These are phyloP conservation scores for Tyto alba DNA, from an alignment of 2,113 vertebrate species.

Conservation along the genomic window DNA sequence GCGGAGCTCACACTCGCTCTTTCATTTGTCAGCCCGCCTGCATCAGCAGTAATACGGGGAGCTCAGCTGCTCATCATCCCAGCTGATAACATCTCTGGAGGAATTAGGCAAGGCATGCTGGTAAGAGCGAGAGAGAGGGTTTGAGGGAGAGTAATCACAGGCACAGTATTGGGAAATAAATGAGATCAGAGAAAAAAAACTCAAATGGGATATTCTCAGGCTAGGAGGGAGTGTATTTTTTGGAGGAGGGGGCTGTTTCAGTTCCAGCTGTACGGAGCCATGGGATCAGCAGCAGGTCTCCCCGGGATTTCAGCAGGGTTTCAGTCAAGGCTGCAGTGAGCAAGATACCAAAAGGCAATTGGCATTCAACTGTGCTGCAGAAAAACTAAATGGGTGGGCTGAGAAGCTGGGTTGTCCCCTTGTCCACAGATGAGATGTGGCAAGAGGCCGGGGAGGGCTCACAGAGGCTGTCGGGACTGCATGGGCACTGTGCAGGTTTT, in stretches of 20 bases:
- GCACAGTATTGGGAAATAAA: slow-evolving; percentile 7
- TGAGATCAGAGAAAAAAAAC: background rate
- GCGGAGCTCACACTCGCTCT: background rate
- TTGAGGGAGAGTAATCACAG: slow-evolving; percentile 22
- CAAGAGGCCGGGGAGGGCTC: background rate
- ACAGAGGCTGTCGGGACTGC: fast-evolving
- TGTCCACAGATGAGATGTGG: background rate
- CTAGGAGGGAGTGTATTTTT: background rate
- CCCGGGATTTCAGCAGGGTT: background rate
- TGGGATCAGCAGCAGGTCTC: background rate
- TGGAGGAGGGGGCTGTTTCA: background rate
- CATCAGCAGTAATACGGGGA: slow-evolving; percentile 17
- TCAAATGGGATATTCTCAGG: background rate
- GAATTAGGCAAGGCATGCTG: slow-evolving; percentile 31
- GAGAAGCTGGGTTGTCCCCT: background rate
- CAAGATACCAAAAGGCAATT: background rate
- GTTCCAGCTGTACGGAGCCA: background rate
- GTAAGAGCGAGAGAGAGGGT: background rate
- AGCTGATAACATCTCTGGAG: slow-evolving; percentile 6
- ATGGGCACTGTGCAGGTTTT: fast-evolving
- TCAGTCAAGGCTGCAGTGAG: background rate
- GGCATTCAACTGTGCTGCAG: background rate
- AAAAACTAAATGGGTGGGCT: background rate
- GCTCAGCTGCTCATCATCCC: slow-evolving; percentile 4
- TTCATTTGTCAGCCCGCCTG: background rate